Percentiles rank a stretch among this genome's conserved stretches.
phyloP scores from a whole-genome alignment of 2,113 vertebrate species.

The Ptyas mucosa region DNA sequence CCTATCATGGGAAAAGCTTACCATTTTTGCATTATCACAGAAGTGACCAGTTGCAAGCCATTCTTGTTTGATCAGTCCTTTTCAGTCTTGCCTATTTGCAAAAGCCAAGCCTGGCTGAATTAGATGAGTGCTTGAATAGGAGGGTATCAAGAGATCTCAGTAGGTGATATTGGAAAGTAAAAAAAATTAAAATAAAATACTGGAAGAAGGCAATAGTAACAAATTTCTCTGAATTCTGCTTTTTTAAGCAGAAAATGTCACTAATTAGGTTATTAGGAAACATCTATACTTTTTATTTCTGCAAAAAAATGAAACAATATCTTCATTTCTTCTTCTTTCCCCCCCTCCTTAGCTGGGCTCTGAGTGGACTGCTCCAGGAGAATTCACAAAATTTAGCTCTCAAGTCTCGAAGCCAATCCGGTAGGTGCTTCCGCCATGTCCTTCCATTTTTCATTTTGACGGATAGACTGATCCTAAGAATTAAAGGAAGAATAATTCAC shows the following conservation, averaged over 20 bases:
- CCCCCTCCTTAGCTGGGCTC: constrained; percentile 81
- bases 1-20: not conserved
- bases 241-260: not conserved
- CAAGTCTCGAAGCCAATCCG: constrained; percentile 91
- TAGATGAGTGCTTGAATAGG: not conserved
- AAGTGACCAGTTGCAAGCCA: not conserved
- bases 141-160: not conserved
- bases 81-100: not conserved
- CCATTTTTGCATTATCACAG: not conserved
- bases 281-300: not conserved
- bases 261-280: not conserved
- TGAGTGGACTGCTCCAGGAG: constrained; percentile 94
- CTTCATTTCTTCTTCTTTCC: rapidly evolving
- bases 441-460: rapidly evolving
- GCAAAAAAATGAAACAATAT: not conserved
- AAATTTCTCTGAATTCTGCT: not conserved
- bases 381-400: constrained; percentile 97
- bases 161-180: not conserved
- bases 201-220: not conserved
- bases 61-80: not conserved
- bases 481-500: not conserved
- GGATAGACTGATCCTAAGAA: not conserved
- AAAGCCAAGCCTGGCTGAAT: not conserved
- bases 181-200: not conserved
- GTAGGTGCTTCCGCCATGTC: constrained; percentile 68